Conservation (phyloP, 2,797 vertebrate species). For the Epinephelus awoara region DNA sequence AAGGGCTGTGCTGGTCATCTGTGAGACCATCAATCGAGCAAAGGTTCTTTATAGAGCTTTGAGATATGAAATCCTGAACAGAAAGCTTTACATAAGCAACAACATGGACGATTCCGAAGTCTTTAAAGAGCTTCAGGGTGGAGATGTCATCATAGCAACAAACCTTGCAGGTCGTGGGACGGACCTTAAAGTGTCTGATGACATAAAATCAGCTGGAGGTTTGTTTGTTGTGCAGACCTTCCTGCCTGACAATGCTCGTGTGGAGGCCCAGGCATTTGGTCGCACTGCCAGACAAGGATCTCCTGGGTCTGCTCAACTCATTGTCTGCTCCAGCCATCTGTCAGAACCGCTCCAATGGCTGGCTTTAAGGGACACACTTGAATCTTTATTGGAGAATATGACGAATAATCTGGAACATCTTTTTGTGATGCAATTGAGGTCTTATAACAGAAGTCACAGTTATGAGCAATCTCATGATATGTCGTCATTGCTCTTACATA, state of each 20-base stretch:
- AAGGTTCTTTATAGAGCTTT: slow-evolving; percentile 30
- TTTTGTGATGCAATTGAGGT: slow-evolving; percentile 12
- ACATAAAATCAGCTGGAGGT: slow-evolving; percentile 60
- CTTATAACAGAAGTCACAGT: background rate
- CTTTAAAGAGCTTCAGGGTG: slow-evolving; percentile 36
- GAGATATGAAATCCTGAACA: background rate
- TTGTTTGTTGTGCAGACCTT: slow-evolving; percentile 80
- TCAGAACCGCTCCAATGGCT: background rate
- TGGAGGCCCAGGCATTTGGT: slow-evolving; percentile 71
- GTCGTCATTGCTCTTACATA: rapidly evolving
- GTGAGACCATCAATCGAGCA: slow-evolving; percentile 78
- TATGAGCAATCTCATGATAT: no score
- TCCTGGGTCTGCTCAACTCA: slow-evolving; percentile 75
- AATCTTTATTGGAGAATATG: background rate
- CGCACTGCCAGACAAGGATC: slow-evolving; percentile 79
- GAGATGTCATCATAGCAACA: slow-evolving; percentile 77
- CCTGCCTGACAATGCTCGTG: slow-evolving; percentile 71
- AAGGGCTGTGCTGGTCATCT: slow-evolving; percentile 79
- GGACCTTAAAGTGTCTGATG: slow-evolving; percentile 51
- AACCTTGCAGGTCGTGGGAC: slow-evolving; percentile 80
- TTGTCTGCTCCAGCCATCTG: slow-evolving; percentile 57
- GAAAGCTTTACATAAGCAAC: slow-evolving; percentile 74
- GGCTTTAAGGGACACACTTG: rapidly evolving
- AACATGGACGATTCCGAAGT: slow-evolving; percentile 68
- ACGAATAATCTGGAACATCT: rapidly evolving